Evolutionary conservation across 2,113 vertebrate species (phyloP), one percentile per base, ranked within the genome.

Genomic region (Labeo catla): DNA sequence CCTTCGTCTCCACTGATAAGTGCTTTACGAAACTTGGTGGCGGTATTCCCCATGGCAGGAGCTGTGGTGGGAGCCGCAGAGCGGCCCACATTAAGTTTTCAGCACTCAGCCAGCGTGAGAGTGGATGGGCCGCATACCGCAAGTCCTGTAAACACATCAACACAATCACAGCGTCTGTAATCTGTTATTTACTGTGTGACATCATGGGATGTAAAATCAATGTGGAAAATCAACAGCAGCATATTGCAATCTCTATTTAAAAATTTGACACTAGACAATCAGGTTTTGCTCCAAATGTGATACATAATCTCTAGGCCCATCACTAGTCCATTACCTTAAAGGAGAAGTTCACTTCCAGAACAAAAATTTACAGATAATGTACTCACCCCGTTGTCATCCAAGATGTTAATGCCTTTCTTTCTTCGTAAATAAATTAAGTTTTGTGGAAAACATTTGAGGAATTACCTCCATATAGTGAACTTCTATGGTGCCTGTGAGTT

Each of bases 21-120:
- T 86, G 98, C 96, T 95, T 99, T 99, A 77, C 98, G 97, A 91
- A 99, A 99, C 91, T 99, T 99, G 89, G 98, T 99, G 45, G 97
- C 97, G 81, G 97, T 97, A 93, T 99, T 99, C 93, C 98, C 98
- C 98, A 99, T 99, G 78, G 21, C 68, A 34, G 34, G 79, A n/a
- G 19, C 65, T 16, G 34, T 57, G 47, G 23, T 21, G 84, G 63
- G 63, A 76, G 86, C 68, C 68, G 57, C 78, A 76, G 70, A 66
- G 85, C 21, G 63, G 50, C 78, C 70, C 68, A 76, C 85, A 86
- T 86, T 88, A 76, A 90, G 90, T 86, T 88, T 72, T 81, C 66
- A 82, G 54, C 70, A 54, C 23, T 86, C 81, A 83, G 66, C 81
- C 85, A 43, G 85, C 6, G 3, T 65, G 45, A 74, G 68, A 76